A percentile compares a stretch with the other conserved stretches of the same genome.
Evolutionary conservation across 2,888 invertebrate genomes (phyloP).

Genomic region (Drosophila neonasuta): DNA sequence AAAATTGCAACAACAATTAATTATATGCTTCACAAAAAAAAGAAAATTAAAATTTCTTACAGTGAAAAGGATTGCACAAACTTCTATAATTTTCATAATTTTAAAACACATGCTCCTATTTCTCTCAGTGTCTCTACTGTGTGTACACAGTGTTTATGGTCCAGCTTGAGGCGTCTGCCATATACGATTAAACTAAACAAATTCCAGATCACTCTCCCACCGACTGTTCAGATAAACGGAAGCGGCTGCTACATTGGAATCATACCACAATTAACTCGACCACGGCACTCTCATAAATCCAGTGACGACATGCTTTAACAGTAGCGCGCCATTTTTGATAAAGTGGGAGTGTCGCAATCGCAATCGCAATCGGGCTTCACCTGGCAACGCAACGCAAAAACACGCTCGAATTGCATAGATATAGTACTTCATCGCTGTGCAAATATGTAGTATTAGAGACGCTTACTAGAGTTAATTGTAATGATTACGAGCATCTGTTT

Average conservation of each 20-base stretch:
- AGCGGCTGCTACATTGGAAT: constrained; percentile 5
- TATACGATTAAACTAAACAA: constrained; percentile 23
- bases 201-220: constrained; percentile 40
- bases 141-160: constrained; percentile 20
- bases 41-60: neutral
- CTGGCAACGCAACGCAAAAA: constrained; percentile 17
- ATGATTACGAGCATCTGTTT: constrained; percentile 27
- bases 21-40: neutral
- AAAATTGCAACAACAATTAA: neutral
- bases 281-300: constrained; percentile 36
- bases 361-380: constrained; percentile 1
- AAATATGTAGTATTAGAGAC: constrained; percentile 25
- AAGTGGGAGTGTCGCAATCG: constrained; percentile 30
- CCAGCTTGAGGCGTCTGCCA: neutral
- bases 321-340: constrained; percentile 15
- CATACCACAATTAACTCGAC: constrained; percentile 13
- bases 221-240: constrained; percentile 34
- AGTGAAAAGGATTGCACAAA: too few relatives aligned
- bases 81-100: neutral
- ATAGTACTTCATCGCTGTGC: constrained; percentile 10
- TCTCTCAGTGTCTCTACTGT: constrained; percentile 23
- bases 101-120: neutral
- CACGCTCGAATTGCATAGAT: neutral
- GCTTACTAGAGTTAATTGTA: constrained; percentile 28
- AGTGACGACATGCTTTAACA: constrained; percentile 33